These are phyloP conservation scores for Otocyon megalotis DNA, from an alignment of 2,113 vertebrate species.

Conservation along the genomic window DNA sequence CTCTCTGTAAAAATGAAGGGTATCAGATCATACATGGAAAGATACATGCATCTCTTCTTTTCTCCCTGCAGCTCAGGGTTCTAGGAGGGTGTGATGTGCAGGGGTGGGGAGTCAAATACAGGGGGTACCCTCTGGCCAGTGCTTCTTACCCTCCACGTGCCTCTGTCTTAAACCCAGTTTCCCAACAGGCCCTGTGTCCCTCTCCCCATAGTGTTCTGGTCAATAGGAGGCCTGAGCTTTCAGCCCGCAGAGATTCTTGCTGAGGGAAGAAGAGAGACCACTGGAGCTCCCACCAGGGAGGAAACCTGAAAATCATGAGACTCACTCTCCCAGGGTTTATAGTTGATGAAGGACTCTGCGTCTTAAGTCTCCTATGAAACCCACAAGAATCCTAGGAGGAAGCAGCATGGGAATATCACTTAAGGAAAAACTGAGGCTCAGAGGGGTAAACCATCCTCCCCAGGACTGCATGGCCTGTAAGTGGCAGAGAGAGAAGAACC, in stretches of 20 bases:
- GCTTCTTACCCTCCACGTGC: background rate
- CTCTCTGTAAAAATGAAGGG: background rate
- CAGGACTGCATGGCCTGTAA: background rate
- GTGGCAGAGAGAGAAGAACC: background rate
- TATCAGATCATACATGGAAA: background rate
- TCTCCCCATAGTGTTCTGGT: background rate
- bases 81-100: background rate
- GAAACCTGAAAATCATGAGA: background rate
- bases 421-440: background rate
- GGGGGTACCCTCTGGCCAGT: background rate
- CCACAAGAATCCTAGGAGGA: background rate
- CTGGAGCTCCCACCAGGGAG: background rate
- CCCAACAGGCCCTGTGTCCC: background rate
- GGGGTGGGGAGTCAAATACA: background rate
- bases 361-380: background rate
- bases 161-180: background rate
- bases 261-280: background rate
- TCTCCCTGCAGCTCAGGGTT: background rate
- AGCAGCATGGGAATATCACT: background rate
- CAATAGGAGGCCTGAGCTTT: background rate
- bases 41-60: background rate
- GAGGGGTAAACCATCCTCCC: background rate
- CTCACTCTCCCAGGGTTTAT: background rate
- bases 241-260: background rate
- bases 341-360: background rate